A percentile compares a stretch with the other conserved stretches of the same genome.
Conservation (phyloP, 2,888 invertebrate species). For the Ornithoptera alexandrae region DNA sequence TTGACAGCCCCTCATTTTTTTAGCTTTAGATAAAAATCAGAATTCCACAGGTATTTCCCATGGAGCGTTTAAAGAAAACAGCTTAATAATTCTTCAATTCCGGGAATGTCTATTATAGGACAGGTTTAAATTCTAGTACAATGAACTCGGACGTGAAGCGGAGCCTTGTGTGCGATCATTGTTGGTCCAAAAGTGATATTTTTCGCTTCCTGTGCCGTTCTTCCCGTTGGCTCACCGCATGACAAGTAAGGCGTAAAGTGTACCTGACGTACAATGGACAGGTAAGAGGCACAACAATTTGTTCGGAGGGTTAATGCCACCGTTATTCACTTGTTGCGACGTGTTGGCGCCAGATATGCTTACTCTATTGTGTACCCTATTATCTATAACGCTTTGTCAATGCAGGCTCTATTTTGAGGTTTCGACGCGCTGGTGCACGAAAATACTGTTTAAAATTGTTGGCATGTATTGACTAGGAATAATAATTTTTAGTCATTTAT, state of each 20-base stretch:
- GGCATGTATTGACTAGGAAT: neutral
- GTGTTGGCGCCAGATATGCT: conserved; percentile 66
- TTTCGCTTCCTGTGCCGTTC: conserved; percentile 30
- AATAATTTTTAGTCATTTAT: neutral
- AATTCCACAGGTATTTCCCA: conserved; percentile 23
- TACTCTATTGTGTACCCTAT: conserved; percentile 49
- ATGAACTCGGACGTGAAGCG: conserved; percentile 25
- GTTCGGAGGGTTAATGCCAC: conserved; percentile 47
- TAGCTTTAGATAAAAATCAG: conserved; percentile 6
- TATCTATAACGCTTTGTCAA: conserved; percentile 38
- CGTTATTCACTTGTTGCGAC: conserved; percentile 68
- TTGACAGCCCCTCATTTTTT: neutral
- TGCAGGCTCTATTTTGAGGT: conserved; percentile 34
- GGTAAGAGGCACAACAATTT: conserved; percentile 49
- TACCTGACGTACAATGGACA: conserved; percentile 60
- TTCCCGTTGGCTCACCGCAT: conserved; percentile 26
- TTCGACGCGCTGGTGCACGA: conserved; percentile 47
- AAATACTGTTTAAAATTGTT: neutral
- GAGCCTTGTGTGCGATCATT: conserved; percentile 27
- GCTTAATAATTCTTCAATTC: conserved; percentile 25
- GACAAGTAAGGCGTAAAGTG: conserved; percentile 39
- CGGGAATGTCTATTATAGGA: conserved; percentile 24
- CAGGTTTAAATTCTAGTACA: conserved; percentile 28
- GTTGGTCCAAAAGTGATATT: conserved; percentile 27
- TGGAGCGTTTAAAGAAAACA: conserved; percentile 2